Base-by-base conservation (phyloP, 2,797 vertebrate genomes). In the Microctenopoma steveboyesi region DNA sequence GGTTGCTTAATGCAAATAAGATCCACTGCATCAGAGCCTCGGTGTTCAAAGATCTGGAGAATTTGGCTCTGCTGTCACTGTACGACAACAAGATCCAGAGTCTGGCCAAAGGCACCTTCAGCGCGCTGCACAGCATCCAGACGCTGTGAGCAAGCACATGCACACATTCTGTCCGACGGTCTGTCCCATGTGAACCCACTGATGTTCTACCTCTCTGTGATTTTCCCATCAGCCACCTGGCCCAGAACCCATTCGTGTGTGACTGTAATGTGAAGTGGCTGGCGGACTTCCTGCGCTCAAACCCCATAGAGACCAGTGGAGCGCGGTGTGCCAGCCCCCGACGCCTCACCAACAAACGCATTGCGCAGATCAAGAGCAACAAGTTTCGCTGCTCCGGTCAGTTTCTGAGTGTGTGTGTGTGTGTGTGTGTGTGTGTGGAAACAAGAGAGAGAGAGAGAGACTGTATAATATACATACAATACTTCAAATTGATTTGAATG, bases 1-100 rank as follows among this genome's bases (percentile, higher is more conserved):
- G 98, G 83, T 92, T 99, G 28, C 87, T 99, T 81, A 99, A 99
- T 0, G 98, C 98, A 86, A 99, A 99, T 85, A 97, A 97, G 93
- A 99, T 99, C 92, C 97, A 96, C 91, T 99, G 98, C 10, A 91
- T 99, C 77, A 91, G 96, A 13, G 95, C 95, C 0, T 93, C 95
- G 0, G 87, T 95, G 51, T 99, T 99, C 89, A 95, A 96, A 86
- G 97, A 98, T 56, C 92, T 99, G 74, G 96, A 98, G 92, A 98
- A 96, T 87, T 91, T 99, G 76, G 96, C 96, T 0, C 94, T 99
- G 69, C 95, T 99, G 69, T 99, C 98, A 0, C 93, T 99, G 6
- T 99, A 99, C 0, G 98, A 99, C 94, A 99, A 99, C 93, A 98
- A 98, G 92, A 98, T 99, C 90, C 97, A 98, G 90, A 96, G 95